Base-by-base conservation (phyloP, 2,113 vertebrate species). In the Scartelaos histophorus region DNA sequence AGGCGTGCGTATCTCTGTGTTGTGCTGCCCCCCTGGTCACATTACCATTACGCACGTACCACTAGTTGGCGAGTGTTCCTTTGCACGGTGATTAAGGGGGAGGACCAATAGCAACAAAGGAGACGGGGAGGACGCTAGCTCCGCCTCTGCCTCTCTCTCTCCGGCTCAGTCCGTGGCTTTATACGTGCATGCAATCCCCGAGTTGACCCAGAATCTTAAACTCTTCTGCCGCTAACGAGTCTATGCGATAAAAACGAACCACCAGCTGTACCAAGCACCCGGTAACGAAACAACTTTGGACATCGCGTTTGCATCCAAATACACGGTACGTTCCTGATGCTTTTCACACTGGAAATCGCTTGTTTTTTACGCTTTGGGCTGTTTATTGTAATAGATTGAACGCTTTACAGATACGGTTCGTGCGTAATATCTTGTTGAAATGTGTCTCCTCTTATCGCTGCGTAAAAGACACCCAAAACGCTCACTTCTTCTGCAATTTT, bases 151-250 rank as follows among this genome's bases (percentile, higher is more conserved):
- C 69, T 62, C 79, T 45, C 70, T 58, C 51, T 64, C 34, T 64
- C 61, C 19, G 70, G 24, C 79, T 60, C 81, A 43, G 76, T 61
- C 76, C 19, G 76, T 66, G 71, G 85, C 85, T 85, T 81, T 86
- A 79, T 87, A 91, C 80, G 87, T 87, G 91, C 85, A 91, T 89
- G 90, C 93, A 93, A 91, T 92, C 90, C 87, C 85, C 0, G 88
- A 87, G 88, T 85, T 93, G 92, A 93, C 92, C 91, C 92, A 93
- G 92, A 94, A 93, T 93, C 90, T 84, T 22, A 84, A 91, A 91
- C 91, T 92, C 88, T 82, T 77, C 86, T 79, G 71, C 92, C 87
- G 79, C 78, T 84, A 76, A 73, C 71, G 56, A 76, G 79, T 79
- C 83, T 45, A 82, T 86, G 81, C 91, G 88, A 84, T 83, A 83